Base-by-base conservation (phyloP, 2,113 vertebrate species). In the Varanus komodoensis region DNA sequence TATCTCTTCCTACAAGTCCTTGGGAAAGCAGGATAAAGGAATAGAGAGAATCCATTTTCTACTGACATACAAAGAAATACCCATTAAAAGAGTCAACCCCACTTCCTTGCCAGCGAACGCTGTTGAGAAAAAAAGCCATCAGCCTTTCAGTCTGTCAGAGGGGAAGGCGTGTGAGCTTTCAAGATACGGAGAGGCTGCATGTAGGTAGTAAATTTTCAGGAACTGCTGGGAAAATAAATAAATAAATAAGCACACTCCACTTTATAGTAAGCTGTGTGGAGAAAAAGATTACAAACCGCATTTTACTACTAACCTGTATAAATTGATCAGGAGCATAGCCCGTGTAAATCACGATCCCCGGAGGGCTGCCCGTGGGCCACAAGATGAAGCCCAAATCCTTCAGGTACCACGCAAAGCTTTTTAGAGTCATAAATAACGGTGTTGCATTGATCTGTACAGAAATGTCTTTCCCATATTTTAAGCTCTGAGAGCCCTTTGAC, bases 281-380 rank as follows among this genome's bases (percentile, higher is more conserved):
- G n/a, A n/a, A 93, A 90, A 92, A 92, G 68, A 93, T 89, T 91
- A 89, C 87, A 91, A 89, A 92, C 93, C 87, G 71, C 75, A 64
- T 91, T 91, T 93, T 79, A 52, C 84, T 93, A 86, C 86, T 92
- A 94, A 82, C 93, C 94, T 94, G 84, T 92, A 88, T 86, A 89
- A 93, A 81, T 82, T 57, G 88, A 86, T 81, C 54, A 67, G 38
- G 68, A 73, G 44, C 44, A 8, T n/a, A 17, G 7, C 19, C 44
- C 48, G 68, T 68, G 61, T 84, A 89, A 89, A 89, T 84, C 88
- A 78, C 54, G 48, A 15, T 27, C 82, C 12, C 54, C 29, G 32
- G 54, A 75, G 21, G 8, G 64, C 34, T 73, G 81, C 57, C 69
- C 38, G 19, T 5, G 29, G 61, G 7, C 78, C 78, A 54, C 34